Evolutionary conservation across 2,797 vertebrate genomes (phyloP), one percentile per base, ranked within the genome.

Genomic region (Mus spretus): DNA sequence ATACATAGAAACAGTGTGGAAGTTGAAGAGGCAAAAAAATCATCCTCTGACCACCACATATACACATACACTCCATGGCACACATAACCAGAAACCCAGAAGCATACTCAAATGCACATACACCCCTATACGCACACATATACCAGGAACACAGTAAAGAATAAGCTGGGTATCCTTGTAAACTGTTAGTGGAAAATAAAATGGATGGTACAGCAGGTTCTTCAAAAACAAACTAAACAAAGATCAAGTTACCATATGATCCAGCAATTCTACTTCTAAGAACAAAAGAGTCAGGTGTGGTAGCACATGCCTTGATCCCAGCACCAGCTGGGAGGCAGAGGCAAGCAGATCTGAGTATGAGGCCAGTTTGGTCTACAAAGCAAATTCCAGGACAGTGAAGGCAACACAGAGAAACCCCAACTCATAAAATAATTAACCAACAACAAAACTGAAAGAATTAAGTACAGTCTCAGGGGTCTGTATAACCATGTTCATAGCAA

Each of bases 241-340:
- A 93, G 40, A 67, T 34, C 31, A 67, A n/a, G 86, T 79, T 79
- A 67, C 14, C 44, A 55, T 55, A 55, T 44, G 61, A 93, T 59
- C 75, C 40, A 93, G 50, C 63, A 78, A 90, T 79, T 94, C 50
- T 78, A 90, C 17, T 85, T 65, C 80, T 55, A 59, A 26, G 37
- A 85, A 94, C n/a, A 84, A 84, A 84, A 63, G 4, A 59, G 24
- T 40, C 59, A 44, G 40, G 59, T 7, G 4, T 65, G 17, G 40
- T 84, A 28, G 82, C 20, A 3, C 10, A 65, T 14, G 14, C 24
- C 57, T 83, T 40, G n/a, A 63, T 63, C 26, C 57, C 37, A 61
- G 24, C 26, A 61, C 22, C 74, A 47, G 22, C 61, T 24, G 5
- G 24, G 37, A 83, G n/a, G 57, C 37, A 83, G 57, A 83, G 24